A percentile compares a stretch with the other conserved stretches of the same genome.
These are phyloP conservation scores for Myathropa florea DNA, from an alignment of 2,888 invertebrate species.

Conservation along the genomic window DNA sequence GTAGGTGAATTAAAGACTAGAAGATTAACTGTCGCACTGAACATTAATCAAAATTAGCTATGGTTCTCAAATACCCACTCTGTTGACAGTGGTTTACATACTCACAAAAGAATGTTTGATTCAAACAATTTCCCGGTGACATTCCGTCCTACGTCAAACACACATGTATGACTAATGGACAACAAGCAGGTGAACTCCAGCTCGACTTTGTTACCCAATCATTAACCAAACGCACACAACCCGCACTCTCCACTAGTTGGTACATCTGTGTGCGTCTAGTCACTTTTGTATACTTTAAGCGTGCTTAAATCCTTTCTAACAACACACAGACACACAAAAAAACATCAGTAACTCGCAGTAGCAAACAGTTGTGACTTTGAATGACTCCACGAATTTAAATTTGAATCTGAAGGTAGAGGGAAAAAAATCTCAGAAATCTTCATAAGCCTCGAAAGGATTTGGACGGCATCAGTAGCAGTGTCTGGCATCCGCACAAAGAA, in stretches of 20 bases:
- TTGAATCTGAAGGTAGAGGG: not conserved
- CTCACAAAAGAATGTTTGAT: constrained; percentile 41
- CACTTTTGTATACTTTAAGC: constrained; percentile 39
- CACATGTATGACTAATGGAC: constrained; percentile 50
- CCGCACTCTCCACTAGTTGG: too few relatives aligned
- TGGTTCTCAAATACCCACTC: constrained; percentile 29
- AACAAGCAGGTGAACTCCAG: constrained; percentile 44
- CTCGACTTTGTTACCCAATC: not conserved
- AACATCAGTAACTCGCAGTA: constrained; percentile 32
- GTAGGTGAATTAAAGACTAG: constrained; percentile 3
- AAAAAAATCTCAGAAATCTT: constrained; percentile 41
- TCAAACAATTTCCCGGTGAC: constrained; percentile 54
- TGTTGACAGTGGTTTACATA: constrained; percentile 34
- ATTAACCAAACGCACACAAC: not conserved
- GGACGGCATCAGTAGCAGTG: constrained; percentile 38
- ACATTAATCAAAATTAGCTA: constrained; percentile 63
- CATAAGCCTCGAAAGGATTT: constrained; percentile 63
- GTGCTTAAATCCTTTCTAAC: constrained; percentile 23
- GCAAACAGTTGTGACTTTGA: constrained; percentile 56
- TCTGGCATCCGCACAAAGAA: constrained; percentile 45
- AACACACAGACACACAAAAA: not conserved
- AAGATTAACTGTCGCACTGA: constrained; percentile 30
- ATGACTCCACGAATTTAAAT: constrained; percentile 61
- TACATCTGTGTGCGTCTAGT: constrained; percentile 15
- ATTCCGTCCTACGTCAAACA: constrained; percentile 58